phyloP scores from a whole-genome alignment of 2,113 vertebrate species.

The Pipa parva region DNA sequence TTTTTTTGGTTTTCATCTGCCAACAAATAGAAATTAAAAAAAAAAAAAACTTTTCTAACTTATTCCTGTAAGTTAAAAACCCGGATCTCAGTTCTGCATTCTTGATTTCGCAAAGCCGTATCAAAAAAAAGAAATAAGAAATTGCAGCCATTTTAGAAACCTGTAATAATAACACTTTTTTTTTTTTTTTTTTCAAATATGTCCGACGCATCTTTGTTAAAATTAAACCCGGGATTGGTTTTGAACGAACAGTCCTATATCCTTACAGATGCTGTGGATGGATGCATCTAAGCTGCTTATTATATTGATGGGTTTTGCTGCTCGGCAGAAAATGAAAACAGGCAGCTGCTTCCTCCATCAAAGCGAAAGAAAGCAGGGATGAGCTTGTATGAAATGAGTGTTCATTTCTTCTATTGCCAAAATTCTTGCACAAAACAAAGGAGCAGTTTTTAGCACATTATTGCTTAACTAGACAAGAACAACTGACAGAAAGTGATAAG shows the following conservation, averaged over 20 bases:
- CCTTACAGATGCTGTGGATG: conserved; percentile 88
- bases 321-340: conserved; percentile 80
- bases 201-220: conserved; percentile 81
- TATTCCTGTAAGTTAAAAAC: conserved; percentile 45
- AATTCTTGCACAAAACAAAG: conserved; percentile 86
- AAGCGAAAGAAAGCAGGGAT: conserved; percentile 86
- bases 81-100: conserved; percentile 52
- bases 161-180: conserved; percentile 66
- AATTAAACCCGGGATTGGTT: conserved; percentile 83
- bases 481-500: conserved; percentile 99
- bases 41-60: conserved; percentile 49
- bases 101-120: conserved; percentile 59
- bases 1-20: background rate
- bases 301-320: conserved; percentile 93
- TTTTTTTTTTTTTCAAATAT: conserved; percentile 80
- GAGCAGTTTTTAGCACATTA: conserved; percentile 83
- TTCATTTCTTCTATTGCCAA: conserved; percentile 98
- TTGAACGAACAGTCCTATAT: conserved; percentile 80
- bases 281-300: conserved; percentile 98
- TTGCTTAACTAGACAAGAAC: conserved; percentile 91
- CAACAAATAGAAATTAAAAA: background rate
- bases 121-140: conserved; percentile 64
- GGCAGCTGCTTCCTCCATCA: conserved; percentile 87
- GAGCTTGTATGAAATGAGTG: conserved; percentile 97
- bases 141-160: conserved; percentile 64